Conservation (phyloP, 1,140 invertebrate genomes). For the Nylanderia fulva region DNA sequence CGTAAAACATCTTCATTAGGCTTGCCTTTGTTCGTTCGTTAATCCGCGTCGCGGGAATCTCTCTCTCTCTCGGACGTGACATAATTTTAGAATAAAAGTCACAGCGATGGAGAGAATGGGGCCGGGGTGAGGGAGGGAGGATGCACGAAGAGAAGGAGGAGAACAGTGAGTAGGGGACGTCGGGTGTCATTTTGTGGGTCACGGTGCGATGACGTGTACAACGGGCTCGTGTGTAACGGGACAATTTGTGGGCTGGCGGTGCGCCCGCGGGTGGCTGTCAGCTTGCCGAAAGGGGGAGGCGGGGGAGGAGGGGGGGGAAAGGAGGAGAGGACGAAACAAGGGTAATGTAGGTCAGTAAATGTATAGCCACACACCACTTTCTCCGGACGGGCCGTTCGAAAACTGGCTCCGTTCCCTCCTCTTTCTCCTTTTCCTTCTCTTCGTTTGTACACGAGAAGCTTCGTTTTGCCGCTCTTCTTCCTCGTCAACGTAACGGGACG, state of each 20-base stretch:
- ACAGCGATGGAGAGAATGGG: not conserved
- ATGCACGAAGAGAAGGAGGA: not conserved
- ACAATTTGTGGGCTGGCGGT: slow-evolving; percentile 75
- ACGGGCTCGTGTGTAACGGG: slow-evolving; percentile 75
- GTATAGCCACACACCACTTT: slow-evolving; percentile 83
- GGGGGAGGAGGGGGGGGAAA: slow-evolving; percentile 37
- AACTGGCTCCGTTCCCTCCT: slow-evolving; percentile 78
- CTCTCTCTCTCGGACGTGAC: slow-evolving; percentile 67
- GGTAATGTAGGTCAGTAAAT: slow-evolving; percentile 86
- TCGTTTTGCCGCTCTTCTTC: slow-evolving; percentile 32
- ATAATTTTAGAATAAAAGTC: slow-evolving; percentile 73
- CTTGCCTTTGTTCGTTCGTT: slow-evolving; percentile 17
- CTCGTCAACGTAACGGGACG: slow-evolving; percentile 70
- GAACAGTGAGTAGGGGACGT: slow-evolving; percentile 12
- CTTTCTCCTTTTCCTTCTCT: slow-evolving; percentile 37
- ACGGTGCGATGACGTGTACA: slow-evolving; percentile 77
- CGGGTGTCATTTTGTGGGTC: slow-evolving; percentile 79
- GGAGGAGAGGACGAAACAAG: slow-evolving; percentile 60
- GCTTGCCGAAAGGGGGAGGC: slow-evolving; percentile 24
- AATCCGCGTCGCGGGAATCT: slow-evolving; percentile 22
- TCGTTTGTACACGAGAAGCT: slow-evolving; percentile 51
- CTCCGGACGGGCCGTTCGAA: slow-evolving; percentile 83
- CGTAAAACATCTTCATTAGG: slow-evolving; percentile 36
- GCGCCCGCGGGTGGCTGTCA: slow-evolving; percentile 70
- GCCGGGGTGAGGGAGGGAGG: not conserved